Base-by-base conservation (phyloP, 2,113 vertebrate genomes). In the Dascyllus trimaculatus region DNA sequence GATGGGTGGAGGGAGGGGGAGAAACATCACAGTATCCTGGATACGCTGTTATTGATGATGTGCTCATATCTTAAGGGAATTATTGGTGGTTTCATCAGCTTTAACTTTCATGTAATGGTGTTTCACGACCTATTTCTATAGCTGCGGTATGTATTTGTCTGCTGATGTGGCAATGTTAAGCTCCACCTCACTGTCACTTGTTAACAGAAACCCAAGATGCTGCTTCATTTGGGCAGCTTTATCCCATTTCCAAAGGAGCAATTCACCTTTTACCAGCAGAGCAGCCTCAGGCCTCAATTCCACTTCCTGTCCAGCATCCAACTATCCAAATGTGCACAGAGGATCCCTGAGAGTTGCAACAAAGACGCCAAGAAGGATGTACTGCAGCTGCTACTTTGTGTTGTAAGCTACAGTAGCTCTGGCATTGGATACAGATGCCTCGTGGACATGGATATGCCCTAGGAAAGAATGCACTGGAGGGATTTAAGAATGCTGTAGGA, bases 1-100 rank as follows among this genome's bases (percentile, higher is more conserved):
- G 17, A 51, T 1, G 21, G 9, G 1, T 3, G 5, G 4, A 35
- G 43, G 11, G 25, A 48, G 32, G 32, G 32, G 32, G 32, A 9
- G 32, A 46, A 73, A 32, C 11, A 6, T 54, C 19, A 8, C 32
- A 35, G 32, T 35, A 19, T 0, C 25, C 17, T 43, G 32, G 1
- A 53, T 29, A 19, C 0, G 6, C 26, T 4, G 0, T 0, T 62
- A 25, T 21, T 61, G 18, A 51, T 43, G 29, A 29, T 4, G 29
- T 29, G 29, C 29, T 5, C 0, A 26, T 69, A 29, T 11, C 15
- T 0, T 0, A 26, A 29, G 18, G 18, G 9, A 60, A 69, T 52
- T 46, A 7, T 14, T 29, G 66, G 17, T 35, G 32, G 32, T 35
- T 35, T 35, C 8, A 35, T 35, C 32, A 35, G 32, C 32, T 35